Conservation (phyloP, 2,797 vertebrate species). For the Fistularia commersonii region DNA sequence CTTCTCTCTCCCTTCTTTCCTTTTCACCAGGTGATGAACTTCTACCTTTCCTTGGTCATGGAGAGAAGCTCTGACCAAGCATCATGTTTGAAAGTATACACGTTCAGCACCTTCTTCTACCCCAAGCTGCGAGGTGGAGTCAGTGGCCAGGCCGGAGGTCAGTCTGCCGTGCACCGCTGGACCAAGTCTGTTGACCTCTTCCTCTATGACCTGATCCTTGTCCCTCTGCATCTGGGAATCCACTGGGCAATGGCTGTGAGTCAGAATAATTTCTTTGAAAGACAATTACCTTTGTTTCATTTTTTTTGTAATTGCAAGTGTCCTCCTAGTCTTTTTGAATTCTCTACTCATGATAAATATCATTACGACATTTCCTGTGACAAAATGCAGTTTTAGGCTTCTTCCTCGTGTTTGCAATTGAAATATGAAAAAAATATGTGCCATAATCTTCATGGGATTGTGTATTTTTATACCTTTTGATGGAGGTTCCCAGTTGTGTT, state of each 20-base stretch:
- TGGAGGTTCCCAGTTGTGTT: too few relatives aligned
- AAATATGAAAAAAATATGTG: too few relatives aligned
- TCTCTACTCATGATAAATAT: too few relatives aligned
- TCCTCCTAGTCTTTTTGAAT: too few relatives aligned
- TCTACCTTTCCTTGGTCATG: slow-evolving; percentile 89
- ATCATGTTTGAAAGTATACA: slow-evolving; percentile 75
- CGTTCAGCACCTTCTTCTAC: slow-evolving; percentile 92
- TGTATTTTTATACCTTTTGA: too few relatives aligned
- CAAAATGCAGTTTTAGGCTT: too few relatives aligned
- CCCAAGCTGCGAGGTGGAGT: slow-evolving; percentile 79
- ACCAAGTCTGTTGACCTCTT: slow-evolving; percentile 89
- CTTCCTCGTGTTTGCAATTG: too few relatives aligned
- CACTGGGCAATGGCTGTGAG: slow-evolving; percentile 88
- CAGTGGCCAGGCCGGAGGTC: slow-evolving; percentile 65
- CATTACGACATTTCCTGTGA: too few relatives aligned
- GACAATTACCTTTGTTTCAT: not conserved
- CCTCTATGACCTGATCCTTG: slow-evolving; percentile 81
- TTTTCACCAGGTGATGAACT: slow-evolving; percentile 85
- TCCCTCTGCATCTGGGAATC: slow-evolving; percentile 84
- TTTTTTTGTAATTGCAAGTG: not conserved
- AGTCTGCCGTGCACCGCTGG: slow-evolving; percentile 86
- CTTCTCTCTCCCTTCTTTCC: not conserved
- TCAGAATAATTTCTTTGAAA: slow-evolving; percentile 5
- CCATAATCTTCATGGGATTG: too few relatives aligned
- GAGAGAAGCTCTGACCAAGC: slow-evolving; percentile 73